Evolutionary conservation across 2,888 invertebrate species (phyloP).

Genomic region (Cotesia congregata): DNA sequence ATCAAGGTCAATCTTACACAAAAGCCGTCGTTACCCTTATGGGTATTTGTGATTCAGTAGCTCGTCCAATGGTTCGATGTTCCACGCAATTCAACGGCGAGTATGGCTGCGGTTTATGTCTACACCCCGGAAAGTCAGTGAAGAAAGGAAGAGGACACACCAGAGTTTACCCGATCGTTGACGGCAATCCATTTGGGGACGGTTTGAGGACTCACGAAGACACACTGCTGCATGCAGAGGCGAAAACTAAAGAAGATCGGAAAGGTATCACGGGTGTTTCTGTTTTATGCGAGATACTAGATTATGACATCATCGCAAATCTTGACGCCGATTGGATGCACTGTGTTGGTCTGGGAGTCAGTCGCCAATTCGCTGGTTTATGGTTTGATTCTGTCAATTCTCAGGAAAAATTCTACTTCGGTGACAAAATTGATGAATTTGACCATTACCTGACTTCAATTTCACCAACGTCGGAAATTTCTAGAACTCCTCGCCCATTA

Average conservation of each 20-base stretch:
- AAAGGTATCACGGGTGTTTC: constrained; percentile 11
- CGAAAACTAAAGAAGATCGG: not conserved
- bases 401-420: not conserved
- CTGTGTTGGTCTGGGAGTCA: constrained; percentile 37
- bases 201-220: constrained; percentile 8
- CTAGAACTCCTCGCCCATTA: constrained; percentile 36
- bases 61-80: not conserved
- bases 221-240: not conserved
- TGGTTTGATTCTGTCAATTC: constrained; percentile 31
- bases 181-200: not conserved
- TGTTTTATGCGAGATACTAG: constrained; percentile 28
- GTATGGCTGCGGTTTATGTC: not conserved
- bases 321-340: constrained; percentile 48
- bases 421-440: not conserved
- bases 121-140: not conserved
- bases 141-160: not conserved
- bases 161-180: not conserved
- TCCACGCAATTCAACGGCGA: constrained; percentile 5
- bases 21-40: constrained; percentile 25
- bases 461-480: constrained; percentile 35
- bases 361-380: constrained; percentile 38
- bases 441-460: constrained; percentile 17
- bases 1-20: constrained; percentile 22
- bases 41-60: constrained; percentile 6
- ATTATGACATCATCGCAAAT: constrained; percentile 45